Evolutionary conservation across 64 coral and sea anemone species (phyloP), one percentile per base, ranked within the genome.

Genomic region (Pocillopora verrucosa): DNA sequence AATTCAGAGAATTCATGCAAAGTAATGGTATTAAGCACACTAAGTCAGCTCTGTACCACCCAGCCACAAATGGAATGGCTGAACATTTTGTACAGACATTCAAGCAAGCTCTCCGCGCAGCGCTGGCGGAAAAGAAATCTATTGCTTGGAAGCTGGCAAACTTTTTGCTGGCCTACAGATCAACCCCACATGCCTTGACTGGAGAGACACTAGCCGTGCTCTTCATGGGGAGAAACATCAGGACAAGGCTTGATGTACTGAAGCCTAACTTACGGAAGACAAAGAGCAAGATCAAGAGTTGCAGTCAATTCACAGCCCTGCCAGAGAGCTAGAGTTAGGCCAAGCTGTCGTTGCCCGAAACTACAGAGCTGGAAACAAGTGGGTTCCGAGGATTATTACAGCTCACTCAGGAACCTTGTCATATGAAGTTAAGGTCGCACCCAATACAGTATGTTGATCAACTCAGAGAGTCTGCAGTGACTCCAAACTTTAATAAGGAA

Each of bases 1-100:
- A 93, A 74, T 92, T 92, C 62, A 2, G 41, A 19, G 80, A 30
- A 36, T 88, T 92, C 72, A n/a, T n/a, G n/a, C n/a, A n/a, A n/a
- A n/a, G n/a, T n/a, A n/a, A n/a, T n/a, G n/a, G n/a, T n/a, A n/a
- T n/a, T n/a, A n/a, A n/a, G n/a, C n/a, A n/a, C n/a, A n/a, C 82
- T 1, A 58, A 20, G 25, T 88, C 86, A 22, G 72, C 80, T 17
- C 91, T 86, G 24, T 76, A 61, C 19, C 87, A 87, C 30, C 91
- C 68, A 68, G 88, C 64, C 4, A 80, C 59, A 26, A 89, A 89
- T 77, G 76, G 76, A 34, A 13, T 77, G 2, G 78, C 84, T 17
- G 79, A 93, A 13, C 69, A 59, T 51, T 77, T 78, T 26, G 83
- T 88, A 22, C 92, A 77, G 65, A 86, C 87, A 13, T 72, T n/a